Base-by-base conservation (phyloP, 2,113 vertebrate species). In the Solea solea region DNA sequence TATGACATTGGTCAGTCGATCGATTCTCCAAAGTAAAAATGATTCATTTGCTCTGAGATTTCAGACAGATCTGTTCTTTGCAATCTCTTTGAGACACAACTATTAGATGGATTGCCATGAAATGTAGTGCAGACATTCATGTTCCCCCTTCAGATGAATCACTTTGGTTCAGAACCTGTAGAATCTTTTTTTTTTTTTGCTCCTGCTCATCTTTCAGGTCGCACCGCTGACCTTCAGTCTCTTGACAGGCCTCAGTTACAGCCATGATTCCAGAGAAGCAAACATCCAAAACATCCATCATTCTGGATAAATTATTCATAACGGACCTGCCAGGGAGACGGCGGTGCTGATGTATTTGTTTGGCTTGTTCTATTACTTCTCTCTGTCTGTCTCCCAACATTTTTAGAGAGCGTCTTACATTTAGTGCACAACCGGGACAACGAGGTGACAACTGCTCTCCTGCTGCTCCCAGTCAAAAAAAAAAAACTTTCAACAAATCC, bases 251-350 rank as follows among this genome's bases (percentile, higher is more conserved):
- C 72, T 85, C 80, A 62, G 61, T 80, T 83, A 76, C 75, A 85
- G 76, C 83, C 80, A 71, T 66, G 80, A 88, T 75, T 74, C 57
- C 16, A 16, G 57, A 61, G 46, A 82, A 63, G 63, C 78, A 25
- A 81, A 82, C 86, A 34, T 34, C 34, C 72, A 62, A 82, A 82
- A 78, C 88, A 91, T 90, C 86, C 75, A 68, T 85, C 88, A 86
- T 77, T 55, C 57, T 1, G 50, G 67, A 88, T 90, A 86, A 89
- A 90, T 88, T 89, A 89, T 91, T 90, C 90, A 90, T 90, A 76
- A 62, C 50, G 0, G 82, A 85, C 60, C 86, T 86, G 84, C 78
- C 80, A 64, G 78, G 27, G 69, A 74, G 86, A 89, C 80, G 48
- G 88, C 79, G 67, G 78, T 79, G 77, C 85, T 82, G 83, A 90